A percentile compares a stretch with the other conserved stretches of the same genome.
Conservation (phyloP, 1,140 invertebrate genomes). For the Araneus ventricosus region DNA sequence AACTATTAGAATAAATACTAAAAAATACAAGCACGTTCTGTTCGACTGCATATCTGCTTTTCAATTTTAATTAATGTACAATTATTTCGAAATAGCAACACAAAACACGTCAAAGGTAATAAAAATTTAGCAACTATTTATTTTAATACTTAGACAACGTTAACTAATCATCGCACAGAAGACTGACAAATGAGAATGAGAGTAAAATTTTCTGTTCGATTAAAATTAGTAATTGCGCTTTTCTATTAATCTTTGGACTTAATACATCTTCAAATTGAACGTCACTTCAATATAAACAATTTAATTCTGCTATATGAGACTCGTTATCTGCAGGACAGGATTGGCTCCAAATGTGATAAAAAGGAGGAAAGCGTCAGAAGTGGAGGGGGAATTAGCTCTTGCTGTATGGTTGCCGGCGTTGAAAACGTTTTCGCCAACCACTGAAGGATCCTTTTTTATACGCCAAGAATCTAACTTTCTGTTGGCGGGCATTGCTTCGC, state of each 20-base stretch:
- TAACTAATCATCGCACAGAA: neutral
- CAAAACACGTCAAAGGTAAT: neutral
- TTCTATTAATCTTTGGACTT: neutral
- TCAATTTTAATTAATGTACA: neutral
- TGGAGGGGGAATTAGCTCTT: too few relatives aligned
- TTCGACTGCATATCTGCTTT: neutral
- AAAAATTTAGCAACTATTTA: neutral
- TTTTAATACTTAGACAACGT: neutral
- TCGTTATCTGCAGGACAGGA: too few relatives aligned
- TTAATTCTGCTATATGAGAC: too few relatives aligned
- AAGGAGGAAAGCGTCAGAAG: too few relatives aligned
- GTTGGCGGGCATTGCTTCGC: too few relatives aligned
- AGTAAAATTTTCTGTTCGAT: neutral
- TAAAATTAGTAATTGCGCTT: neutral
- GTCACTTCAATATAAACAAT: too few relatives aligned
- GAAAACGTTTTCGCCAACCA: too few relatives aligned
- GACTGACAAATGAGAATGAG: neutral
- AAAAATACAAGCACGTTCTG: neutral
- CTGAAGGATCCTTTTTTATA: too few relatives aligned
- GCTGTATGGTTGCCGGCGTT: too few relatives aligned
- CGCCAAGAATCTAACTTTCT: too few relatives aligned
- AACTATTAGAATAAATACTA: neutral
- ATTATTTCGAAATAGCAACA: neutral
- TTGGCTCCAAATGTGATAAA: too few relatives aligned
- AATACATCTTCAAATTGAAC: neutral